Evolutionary conservation across 2,113 vertebrate genomes (phyloP).

Genomic region (Melanocharis versteri): DNA sequence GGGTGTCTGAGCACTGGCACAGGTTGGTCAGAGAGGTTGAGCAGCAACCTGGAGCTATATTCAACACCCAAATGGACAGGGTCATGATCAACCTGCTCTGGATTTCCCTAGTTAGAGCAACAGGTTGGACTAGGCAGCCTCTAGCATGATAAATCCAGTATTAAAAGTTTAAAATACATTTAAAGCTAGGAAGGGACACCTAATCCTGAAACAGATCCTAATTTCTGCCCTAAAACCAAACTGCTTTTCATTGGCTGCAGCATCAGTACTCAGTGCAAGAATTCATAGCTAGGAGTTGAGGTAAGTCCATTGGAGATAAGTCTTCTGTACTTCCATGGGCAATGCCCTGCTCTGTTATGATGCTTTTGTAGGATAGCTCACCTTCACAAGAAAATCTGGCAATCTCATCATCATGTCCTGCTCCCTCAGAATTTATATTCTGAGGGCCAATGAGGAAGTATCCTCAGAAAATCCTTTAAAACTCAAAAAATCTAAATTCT

Average conservation of each 20-base stretch:
- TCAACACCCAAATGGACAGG: background rate
- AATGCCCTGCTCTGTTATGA: background rate
- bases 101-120: background rate
- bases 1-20: background rate
- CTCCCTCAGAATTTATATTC: background rate
- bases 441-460: background rate
- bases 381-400: background rate
- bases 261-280: background rate
- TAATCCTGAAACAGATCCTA: background rate
- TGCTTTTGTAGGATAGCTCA: background rate
- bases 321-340: background rate
- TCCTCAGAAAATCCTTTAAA: background rate
- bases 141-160: background rate
- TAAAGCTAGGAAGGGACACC: background rate
- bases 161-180: background rate
- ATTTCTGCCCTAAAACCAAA: background rate
- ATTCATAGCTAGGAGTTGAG: background rate
- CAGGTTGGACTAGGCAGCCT: background rate
- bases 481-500: background rate
- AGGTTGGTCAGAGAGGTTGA: background rate
- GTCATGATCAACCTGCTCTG: background rate
- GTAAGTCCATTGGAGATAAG: background rate
- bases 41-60: background rate
- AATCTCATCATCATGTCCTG: accelerated
- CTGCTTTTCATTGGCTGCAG: background rate